Evolutionary conservation across 2,888 invertebrate genomes (phyloP).

Genomic region (Bruchidius siliquastri): DNA sequence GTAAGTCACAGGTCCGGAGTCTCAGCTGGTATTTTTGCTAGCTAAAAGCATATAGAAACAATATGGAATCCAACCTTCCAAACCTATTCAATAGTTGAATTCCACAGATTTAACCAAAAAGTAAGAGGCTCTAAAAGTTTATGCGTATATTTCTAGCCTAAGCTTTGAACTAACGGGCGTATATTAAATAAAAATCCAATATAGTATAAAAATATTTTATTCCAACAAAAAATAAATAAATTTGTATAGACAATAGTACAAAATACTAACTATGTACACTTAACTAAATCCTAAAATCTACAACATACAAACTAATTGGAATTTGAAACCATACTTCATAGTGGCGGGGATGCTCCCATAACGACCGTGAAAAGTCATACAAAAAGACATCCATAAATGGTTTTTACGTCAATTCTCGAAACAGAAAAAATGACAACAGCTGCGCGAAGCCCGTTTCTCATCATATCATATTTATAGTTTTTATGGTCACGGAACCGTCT

Average conservation of each 20-base stretch:
- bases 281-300: conserved; percentile 17
- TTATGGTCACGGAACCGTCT: conserved; percentile 18
- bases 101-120: too few relatives aligned
- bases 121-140: too few relatives aligned
- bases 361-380: conserved; percentile 19
- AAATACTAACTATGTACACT: conserved; percentile 18
- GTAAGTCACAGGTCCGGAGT: too few relatives aligned
- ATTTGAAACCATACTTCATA: conserved; percentile 22
- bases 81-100: too few relatives aligned
- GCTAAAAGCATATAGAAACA: too few relatives aligned
- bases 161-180: too few relatives aligned
- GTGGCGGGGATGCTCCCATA: conserved; percentile 21
- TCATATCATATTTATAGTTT: conserved; percentile 42
- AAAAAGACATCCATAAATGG: conserved; percentile 17
- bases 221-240: conserved; percentile 34
- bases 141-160: too few relatives aligned
- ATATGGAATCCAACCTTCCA: too few relatives aligned
- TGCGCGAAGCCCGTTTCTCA: conserved; percentile 40
- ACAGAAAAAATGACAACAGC: conserved; percentile 28
- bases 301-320: conserved; percentile 21
- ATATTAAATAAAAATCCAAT: conserved; percentile 1
- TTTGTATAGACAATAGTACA: conserved; percentile 21
- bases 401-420: conserved; percentile 21
- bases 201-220: conserved; percentile 28
- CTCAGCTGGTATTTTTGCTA: too few relatives aligned